Base-by-base conservation (phyloP, 2,113 vertebrate species). In the Asarcornis scutulata region DNA sequence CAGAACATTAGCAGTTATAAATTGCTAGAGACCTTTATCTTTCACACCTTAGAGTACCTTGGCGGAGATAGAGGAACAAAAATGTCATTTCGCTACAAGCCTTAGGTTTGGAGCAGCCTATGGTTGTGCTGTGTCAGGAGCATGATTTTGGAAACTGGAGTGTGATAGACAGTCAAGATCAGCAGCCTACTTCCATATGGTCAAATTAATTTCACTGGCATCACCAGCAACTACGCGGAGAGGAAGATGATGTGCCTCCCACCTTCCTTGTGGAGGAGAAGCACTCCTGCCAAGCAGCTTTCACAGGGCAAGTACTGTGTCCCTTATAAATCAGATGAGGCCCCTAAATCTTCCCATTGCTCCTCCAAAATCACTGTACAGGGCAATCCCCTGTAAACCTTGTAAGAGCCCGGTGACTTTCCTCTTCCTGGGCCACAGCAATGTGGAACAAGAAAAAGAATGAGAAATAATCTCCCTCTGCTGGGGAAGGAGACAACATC, bases 101-200 rank as follows among this genome's bases (percentile, higher is more conserved):
- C 66, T 88, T 44, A 66, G 62, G 53, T 74, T 82, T 82, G 89
- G 84, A 93, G 93, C 81, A 87, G 86, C 69, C 81, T 53, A 32
- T 95, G 89, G 69, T 31, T 58, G 77, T 6, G 4, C 74, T 75
- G 93, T 89, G 89, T 95, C 31, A 7, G 53, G 83, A 95, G 74
- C 89, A 73, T 58, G 84, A 69, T 93, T 96, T 96, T 91, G 94
- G 86, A 92, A 92, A 84, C 15, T n/a, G 74, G 53, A 89, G 91
- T 13, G 74, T 79, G 94, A 92, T 93, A 95, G 95, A 82, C 89
- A 95, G 89, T 93, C 81, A 87, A 76, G 89, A 95, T 93, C 95
- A 87, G 89, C 96, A 95, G 89, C 93, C 95, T 95, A 82, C 94
- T 89, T 95, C 96, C 95, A 95, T 95, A 82, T 95, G 93, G 95